Evolutionary conservation across 2,797 vertebrate species (phyloP).

Genomic region (Artibeus lituratus): DNA sequence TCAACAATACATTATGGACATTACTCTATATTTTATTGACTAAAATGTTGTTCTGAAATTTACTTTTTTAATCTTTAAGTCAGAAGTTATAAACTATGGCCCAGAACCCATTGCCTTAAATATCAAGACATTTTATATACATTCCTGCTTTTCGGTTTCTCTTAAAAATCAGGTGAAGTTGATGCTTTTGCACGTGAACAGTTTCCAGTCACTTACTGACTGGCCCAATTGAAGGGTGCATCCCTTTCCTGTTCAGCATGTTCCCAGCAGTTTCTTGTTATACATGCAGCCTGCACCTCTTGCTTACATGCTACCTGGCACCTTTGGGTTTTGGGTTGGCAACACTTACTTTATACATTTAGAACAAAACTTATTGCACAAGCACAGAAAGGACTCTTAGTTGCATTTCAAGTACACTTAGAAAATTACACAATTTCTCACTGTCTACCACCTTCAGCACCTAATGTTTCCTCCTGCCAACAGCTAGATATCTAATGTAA

Average conservation of each 20-base stretch:
- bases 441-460: not conserved
- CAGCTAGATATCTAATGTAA: not conserved
- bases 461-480: not conserved
- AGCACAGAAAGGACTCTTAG: not conserved
- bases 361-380: not conserved
- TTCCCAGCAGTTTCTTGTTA: not conserved
- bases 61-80: conserved; percentile 22
- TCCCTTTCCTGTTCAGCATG: not conserved
- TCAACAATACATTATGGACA: not conserved
- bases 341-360: not conserved
- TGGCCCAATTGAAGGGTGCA: not conserved
- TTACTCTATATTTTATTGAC: not conserved
- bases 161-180: not conserved
- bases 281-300: not conserved
- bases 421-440: conserved; percentile 1
- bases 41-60: not conserved
- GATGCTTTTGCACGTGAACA: not conserved
- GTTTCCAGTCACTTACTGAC: not conserved
- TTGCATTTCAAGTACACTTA: not conserved
- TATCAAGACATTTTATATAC: not conserved
- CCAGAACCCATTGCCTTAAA: not conserved
- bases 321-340: not conserved
- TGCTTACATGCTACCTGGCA: not conserved
- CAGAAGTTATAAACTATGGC: not conserved
- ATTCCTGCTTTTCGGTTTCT: not conserved